These are phyloP conservation scores for Netelia inedita DNA, from an alignment of 2,888 invertebrate genomes.

Conservation along the genomic window DNA sequence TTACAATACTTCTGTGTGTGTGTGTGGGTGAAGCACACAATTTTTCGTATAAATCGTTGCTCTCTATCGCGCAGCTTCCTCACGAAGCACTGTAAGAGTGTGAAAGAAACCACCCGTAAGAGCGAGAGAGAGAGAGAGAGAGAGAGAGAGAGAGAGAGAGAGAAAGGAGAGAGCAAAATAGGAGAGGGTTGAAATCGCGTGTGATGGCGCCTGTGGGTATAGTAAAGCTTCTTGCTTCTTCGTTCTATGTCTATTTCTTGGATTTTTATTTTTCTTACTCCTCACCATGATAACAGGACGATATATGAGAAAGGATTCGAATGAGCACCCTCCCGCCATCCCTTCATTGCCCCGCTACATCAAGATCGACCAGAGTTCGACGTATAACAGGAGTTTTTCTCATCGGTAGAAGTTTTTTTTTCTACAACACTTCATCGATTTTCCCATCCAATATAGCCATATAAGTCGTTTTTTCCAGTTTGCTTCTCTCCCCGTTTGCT, in stretches of 20 bases:
- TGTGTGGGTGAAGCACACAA: conserved; percentile 49
- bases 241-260: conserved; percentile 56
- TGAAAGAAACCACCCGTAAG: conserved; percentile 53
- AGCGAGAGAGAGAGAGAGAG: not conserved
- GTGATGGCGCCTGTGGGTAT: conserved; percentile 45
- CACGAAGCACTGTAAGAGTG: conserved; percentile 26
- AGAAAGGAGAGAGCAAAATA: not conserved
- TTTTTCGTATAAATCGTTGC: conserved; percentile 69
- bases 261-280: conserved; percentile 59
- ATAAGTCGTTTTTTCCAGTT: too few species aligned
- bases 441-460: conserved; percentile 21
- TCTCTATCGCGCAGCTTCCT: conserved; percentile 40
- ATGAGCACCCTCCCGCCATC: conserved; percentile 7
- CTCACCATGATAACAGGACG: conserved; percentile 51
- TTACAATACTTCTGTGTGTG: conserved; percentile 42
- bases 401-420: conserved; percentile 1
- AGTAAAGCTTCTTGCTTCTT: conserved; percentile 60
- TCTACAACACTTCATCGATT: conserved; percentile 27
- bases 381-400: conserved; percentile 51
- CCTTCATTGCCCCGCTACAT: not conserved
- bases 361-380: conserved; percentile 53
- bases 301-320: conserved; percentile 44
- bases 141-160: conserved; percentile 18
- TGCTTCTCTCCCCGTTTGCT: not conserved
- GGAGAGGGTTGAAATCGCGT: conserved; percentile 48